A percentile compares a stretch with the other conserved stretches of the same genome.
Conservation (phyloP, 2,797 vertebrate genomes). For the Mormyrus hasselquistii region DNA sequence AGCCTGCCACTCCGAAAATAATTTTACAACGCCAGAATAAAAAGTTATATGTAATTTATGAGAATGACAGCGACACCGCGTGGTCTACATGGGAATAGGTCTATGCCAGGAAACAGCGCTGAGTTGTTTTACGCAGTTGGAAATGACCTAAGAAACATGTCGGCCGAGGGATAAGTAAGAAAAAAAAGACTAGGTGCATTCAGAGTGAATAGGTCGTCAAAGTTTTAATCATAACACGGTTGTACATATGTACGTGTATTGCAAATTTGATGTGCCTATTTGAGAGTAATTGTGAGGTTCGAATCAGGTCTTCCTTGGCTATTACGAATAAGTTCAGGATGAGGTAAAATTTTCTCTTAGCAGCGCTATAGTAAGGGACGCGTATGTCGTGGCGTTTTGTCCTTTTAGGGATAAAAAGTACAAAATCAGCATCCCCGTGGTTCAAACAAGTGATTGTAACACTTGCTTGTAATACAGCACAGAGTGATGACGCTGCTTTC, state of each 20-base stretch:
- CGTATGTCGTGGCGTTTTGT: background rate
- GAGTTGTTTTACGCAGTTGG: background rate
- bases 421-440: background rate
- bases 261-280: background rate
- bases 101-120: background rate
- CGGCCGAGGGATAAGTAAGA: background rate
- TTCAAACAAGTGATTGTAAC: background rate
- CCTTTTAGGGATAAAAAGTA: background rate
- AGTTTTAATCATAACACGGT: background rate
- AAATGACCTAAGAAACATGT: background rate
- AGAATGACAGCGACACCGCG: constrained; percentile 6
- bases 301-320: background rate
- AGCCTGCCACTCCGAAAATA: background rate
- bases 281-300: background rate
- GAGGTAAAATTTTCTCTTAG: background rate
- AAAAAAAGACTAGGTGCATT: background rate
- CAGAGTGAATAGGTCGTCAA: background rate
- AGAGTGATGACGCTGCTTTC: background rate
- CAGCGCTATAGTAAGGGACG: background rate
- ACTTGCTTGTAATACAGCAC: background rate
- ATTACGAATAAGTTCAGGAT: background rate
- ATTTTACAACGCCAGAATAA: background rate
- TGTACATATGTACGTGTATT: background rate
- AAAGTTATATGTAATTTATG: background rate
- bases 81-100: background rate